Base-by-base conservation (phyloP, 2,888 invertebrate genomes). In the Podotricha telesiphe region DNA sequence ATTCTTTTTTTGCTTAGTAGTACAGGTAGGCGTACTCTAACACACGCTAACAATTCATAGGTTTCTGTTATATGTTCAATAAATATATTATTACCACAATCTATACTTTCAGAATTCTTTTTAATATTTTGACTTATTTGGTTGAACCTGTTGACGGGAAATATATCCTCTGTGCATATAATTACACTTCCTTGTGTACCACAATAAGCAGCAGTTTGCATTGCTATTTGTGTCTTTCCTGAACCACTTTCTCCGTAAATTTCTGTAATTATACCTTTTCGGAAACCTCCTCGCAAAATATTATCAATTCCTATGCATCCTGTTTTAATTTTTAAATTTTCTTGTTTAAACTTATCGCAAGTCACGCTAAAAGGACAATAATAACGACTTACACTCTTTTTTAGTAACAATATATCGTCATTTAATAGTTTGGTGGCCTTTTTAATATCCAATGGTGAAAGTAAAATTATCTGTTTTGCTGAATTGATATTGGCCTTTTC, bases 141-240 rank as follows among this genome's bases (percentile, higher is more conserved):
- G 66, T 89, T 82, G 77, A 88, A 89, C 74, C 93, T 82, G 75
- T 86, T 91, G 20, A 89, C 78, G 48, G 93, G 93, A 76, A 93
- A 97, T 63, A 89, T 85, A 83, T 96, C 95, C 91, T 97, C 97
- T 0, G 97, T 97, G 78, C 95, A 96, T 76, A 97, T 95, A 78
- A 96, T 97, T 17, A 96, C 94, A 63, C 94, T 94, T 82, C 84
- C 75, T 79, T 75, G 53, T 64, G 94, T 85, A 86, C 96, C 96
- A 71, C 94, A 94, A 69, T 94, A 94, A 20, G 96, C 86, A 45
- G 95, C 94, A 37, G 96, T 84, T 86, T 97, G 96, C 62, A 97
- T 87, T 75, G 95, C 96, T 53, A 97, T 81, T 83, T 97, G 97
- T 0, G 97, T 97, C 91, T 97, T 97, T 7, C 97, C 97, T 77